Base-by-base conservation (phyloP, 2,113 vertebrate species). In the Tangachromis dhanisi region DNA sequence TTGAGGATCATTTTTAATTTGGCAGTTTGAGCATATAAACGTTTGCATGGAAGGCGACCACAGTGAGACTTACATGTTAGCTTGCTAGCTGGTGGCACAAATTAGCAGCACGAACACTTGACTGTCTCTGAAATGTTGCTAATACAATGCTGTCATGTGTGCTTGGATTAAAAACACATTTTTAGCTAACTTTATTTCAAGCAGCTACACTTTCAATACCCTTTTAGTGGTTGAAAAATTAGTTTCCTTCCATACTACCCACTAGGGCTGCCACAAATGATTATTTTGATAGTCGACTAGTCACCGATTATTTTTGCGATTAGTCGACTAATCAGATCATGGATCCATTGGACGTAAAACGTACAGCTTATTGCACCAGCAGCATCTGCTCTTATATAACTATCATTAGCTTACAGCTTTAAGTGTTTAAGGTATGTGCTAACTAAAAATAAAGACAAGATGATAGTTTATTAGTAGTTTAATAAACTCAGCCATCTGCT, bases 261-360 rank as follows among this genome's bases (percentile, higher is more conserved):
- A 80, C 13, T 57, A 29, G 24, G 13, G 13, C 7, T 29, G 55
- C 24, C 3, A 2, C 9, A 53, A 53, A 21, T 1, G 2, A 54
- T 21, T 54, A 54, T 59, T 59, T 59, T 0, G 13, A 2, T 59
- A 29, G 55, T 59, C 5, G 1, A 59, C 55, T 29, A 59, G 55
- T 59, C 55, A 59, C 26, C 2, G 4, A 59, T 29, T 29, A 59
- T 16, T 29, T 29, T 59, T 59, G 26, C 1, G 0, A 59, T 59
- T 29, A 59, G 24, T 9, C 2, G 4, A 26, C 21, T 55, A 55
- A 55, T 26, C 54, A 5, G 54, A 55, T 13, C 11, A 55, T 55
- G 1, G 11, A 24, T 55, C 53, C 53, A 24, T 0, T 55, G 11
- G 4, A 55, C 2, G 2, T 55, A 24, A 12, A 21, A 12, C 10